phyloP scores from a whole-genome alignment of 2,888 invertebrate genomes.

The Drosophila ustulata region DNA sequence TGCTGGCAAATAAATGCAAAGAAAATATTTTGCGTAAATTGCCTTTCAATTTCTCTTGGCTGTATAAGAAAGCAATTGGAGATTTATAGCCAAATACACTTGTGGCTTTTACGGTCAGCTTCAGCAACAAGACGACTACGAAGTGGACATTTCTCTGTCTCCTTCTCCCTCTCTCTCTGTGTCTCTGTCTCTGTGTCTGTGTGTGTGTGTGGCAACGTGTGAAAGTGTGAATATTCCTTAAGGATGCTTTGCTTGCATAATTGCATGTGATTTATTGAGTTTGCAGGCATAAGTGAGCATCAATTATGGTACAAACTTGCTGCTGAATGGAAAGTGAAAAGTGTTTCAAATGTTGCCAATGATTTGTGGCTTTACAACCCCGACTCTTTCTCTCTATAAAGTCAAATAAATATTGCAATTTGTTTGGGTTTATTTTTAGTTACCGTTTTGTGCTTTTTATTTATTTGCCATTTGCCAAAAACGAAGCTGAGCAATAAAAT shows the following conservation, averaged over 20 bases:
- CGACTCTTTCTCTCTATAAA: not conserved
- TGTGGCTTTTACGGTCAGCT: constrained; percentile 67
- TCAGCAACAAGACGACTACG: constrained; percentile 2
- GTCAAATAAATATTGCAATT: constrained; percentile 20
- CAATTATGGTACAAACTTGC: constrained; percentile 21
- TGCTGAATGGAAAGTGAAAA: constrained; percentile 67
- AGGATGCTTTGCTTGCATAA: constrained; percentile 77
- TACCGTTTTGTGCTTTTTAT: not conserved
- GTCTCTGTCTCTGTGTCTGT: not conserved
- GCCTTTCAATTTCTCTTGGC: constrained; percentile 54
- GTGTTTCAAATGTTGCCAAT: constrained; percentile 9
- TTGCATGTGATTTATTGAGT: constrained; percentile 76
- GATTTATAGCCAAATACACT: constrained; percentile 74
- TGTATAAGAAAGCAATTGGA: constrained; percentile 74
- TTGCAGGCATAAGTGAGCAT: constrained; percentile 42
- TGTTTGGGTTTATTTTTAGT: constrained; percentile 7
- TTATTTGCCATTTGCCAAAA: constrained; percentile 17
- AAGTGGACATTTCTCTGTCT: constrained; percentile 21
- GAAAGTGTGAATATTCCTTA: constrained; percentile 80
- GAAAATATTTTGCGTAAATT: constrained; percentile 77
- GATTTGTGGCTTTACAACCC: constrained; percentile 25
- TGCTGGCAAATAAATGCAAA: constrained; percentile 70
- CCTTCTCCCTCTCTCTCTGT: not conserved
- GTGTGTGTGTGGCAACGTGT: constrained; percentile 40
- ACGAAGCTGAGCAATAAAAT: constrained; percentile 31